phyloP scores from a whole-genome alignment of 2,888 invertebrate species.

The Argynnis bischoffii region DNA sequence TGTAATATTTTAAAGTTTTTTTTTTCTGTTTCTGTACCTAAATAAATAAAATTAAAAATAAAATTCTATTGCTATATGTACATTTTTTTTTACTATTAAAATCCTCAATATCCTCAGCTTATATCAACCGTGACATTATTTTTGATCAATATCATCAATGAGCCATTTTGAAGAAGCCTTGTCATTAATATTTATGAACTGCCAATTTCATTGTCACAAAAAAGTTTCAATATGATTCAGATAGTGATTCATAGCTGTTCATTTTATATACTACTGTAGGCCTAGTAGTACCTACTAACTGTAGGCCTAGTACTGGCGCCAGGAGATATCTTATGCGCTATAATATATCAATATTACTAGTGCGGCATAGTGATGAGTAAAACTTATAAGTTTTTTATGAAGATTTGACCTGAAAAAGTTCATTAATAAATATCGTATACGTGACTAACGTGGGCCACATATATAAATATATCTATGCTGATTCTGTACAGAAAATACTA shows the following conservation, averaged over 20 bases:
- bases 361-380: neutral
- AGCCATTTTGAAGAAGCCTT: constrained; percentile 8
- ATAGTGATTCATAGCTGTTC: constrained; percentile 20
- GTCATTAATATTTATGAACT: constrained; percentile 15
- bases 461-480: no score
- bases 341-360: neutral
- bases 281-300: no score
- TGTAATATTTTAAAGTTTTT: no score
- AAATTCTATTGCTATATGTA: no score
- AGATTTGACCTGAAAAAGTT: neutral
- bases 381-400: neutral
- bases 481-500: no score
- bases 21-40: no score
- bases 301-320: constrained; percentile 9
- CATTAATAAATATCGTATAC: neutral
- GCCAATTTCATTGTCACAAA: constrained; percentile 24
- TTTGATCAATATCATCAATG: neutral
- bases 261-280: constrained; percentile 9
- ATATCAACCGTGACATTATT: constrained; percentile 8
- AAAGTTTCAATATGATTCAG: constrained; percentile 21
- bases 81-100: neutral
- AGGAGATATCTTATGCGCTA: neutral
- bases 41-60: no score
- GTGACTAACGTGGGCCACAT: no score
- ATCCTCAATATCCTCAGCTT: neutral